Conservation (phyloP, 2,113 vertebrate genomes). For the Malurus alboscapulatus region DNA sequence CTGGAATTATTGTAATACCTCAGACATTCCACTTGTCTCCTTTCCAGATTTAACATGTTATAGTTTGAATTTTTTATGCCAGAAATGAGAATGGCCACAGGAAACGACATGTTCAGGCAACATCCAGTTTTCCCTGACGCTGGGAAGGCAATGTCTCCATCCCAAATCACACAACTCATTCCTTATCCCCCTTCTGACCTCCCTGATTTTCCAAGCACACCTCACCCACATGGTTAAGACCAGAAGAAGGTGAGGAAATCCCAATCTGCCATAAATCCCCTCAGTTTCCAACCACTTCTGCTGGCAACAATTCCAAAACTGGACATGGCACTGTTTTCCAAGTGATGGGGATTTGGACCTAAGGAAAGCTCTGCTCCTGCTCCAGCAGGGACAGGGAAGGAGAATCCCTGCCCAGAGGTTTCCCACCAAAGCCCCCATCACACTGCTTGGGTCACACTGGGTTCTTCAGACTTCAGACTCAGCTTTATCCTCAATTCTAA, state of each 20-base stretch:
- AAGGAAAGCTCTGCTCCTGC: not conserved
- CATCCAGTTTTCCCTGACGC: not conserved
- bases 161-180: not conserved
- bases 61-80: not conserved
- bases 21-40: not conserved
- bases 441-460: rapidly evolving
- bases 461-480: not conserved
- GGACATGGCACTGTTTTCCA: rapidly evolving
- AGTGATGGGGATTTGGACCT: not conserved
- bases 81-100: not conserved
- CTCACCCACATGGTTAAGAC: not conserved
- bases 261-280: not conserved
- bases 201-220: not conserved
- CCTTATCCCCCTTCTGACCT: not conserved
- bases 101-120: rapidly evolving
- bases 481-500: not conserved
- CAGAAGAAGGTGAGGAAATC: not conserved
- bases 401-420: not conserved
- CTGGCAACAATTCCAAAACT: not conserved
- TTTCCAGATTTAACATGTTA: not conserved
- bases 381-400: not conserved
- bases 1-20: not conserved
- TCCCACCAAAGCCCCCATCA: not conserved
- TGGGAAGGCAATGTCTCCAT: not conserved
- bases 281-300: not conserved